A percentile compares a stretch with the other conserved stretches of the same genome.
phyloP scores from a whole-genome alignment of 1,140 invertebrate species.

The Theocolax elegans region DNA sequence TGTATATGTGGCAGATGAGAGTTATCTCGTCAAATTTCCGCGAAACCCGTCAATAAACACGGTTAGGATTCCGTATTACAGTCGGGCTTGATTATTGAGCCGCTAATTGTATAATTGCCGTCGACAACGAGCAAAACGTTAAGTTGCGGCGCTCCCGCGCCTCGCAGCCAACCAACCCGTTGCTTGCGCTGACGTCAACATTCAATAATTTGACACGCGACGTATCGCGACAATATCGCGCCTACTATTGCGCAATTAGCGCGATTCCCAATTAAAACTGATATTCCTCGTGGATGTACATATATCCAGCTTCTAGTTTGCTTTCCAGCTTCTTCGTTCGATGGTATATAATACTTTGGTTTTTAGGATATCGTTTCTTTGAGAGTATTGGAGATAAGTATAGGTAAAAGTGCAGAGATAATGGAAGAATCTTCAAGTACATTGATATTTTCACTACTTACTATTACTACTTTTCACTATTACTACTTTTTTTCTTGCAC shows the following conservation, averaged over 20 bases:
- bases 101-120: slow-evolving; percentile 58
- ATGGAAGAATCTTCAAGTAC: no score
- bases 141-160: slow-evolving; percentile 30
- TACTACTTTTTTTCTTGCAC: no score
- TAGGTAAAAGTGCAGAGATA: no score
- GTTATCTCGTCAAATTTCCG: slow-evolving; percentile 19
- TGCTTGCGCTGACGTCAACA: slow-evolving; percentile 54
- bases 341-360: no score
- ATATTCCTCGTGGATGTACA: slow-evolving; percentile 42
- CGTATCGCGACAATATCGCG: slow-evolving; percentile 49
- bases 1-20: no score
- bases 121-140: slow-evolving; percentile 48
- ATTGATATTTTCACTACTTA: no score
- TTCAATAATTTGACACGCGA: slow-evolving; percentile 62
- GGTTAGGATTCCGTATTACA: slow-evolving; percentile 22
- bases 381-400: no score
- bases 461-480: no score
- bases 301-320: no score
- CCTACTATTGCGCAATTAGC: slow-evolving; percentile 50
- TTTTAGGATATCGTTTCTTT: no score
- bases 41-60: slow-evolving; percentile 19
- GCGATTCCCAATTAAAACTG: slow-evolving; percentile 57
- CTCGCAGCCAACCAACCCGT: not conserved
- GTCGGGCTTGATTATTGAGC: slow-evolving; percentile 34
- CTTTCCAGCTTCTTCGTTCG: no score